Base-by-base conservation (phyloP, 2,113 vertebrate species). In the Marmota flaviventris region DNA sequence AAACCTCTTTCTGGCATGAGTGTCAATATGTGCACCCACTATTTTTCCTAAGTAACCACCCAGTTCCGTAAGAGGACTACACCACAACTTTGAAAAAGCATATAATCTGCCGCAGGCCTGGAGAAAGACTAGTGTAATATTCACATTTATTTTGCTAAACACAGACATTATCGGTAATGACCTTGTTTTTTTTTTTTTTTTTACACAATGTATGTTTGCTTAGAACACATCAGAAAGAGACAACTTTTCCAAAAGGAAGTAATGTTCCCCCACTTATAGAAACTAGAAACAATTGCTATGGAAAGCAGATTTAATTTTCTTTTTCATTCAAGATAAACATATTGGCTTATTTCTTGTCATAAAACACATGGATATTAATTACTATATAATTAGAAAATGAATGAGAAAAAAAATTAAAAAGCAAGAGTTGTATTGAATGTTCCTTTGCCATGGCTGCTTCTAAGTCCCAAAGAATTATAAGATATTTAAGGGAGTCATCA, bases 1-100 rank as follows among this genome's bases (percentile, higher is more conserved):
- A 93, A 93, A 69, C 51, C 25, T 88, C 45, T 85, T 61, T 67
- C 73, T 25, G 24, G 78, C 65, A 76, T 53, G 72, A n/a, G 53
- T 84, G 79, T 45, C 94, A 94, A 61, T 34, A 93, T 24, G 27
- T 53, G 25, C 67, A 86, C 94, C 85, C 91, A 95, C 69, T 86
- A 13, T 58, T 81, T 89, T 88, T 86, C 83, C 48, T 32, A 45
- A 82, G 85, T 42, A 93, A 81, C 72, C 3, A 81, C 8, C 89
- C 84, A 89, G 67, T 17, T 93, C 61, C 45, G n/a, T 45, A 82
- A 84, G 45, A 51, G 10, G n/a, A 70, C 20, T 10, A 25, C 14
- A 16, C 18, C 67, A 76, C 87, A 89, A 18, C 42, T 91, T 24
- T 34, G 39, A n/a, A 8, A 8, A 90, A 37, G 4, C 10, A n/a